Percentiles rank a stretch among this genome's conserved stretches.
Conservation (phyloP, 2,888 invertebrate genomes). For the Hanleya hanleyi region DNA sequence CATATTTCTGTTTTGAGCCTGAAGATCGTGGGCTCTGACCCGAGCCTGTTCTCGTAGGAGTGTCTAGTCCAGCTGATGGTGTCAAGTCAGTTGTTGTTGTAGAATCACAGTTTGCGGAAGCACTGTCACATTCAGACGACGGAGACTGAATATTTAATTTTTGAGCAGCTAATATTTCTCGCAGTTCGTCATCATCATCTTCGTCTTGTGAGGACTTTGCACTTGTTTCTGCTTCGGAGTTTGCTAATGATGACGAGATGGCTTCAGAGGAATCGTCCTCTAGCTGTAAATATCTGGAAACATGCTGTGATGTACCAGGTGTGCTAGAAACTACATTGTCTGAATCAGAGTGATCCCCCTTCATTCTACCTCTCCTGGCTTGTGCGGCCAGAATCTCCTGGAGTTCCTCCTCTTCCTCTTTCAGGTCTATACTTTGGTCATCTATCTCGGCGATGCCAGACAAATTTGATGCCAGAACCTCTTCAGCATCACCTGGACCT, state of each 20-base stretch:
- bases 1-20: not conserved
- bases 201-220: conserved; percentile 10
- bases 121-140: not conserved
- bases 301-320: not conserved
- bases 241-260: not conserved
- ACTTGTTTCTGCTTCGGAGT: not conserved
- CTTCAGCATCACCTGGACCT: conserved; percentile 5
- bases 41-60: not conserved
- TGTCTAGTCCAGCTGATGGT: not conserved
- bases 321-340: not conserved
- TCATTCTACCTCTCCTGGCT: not conserved
- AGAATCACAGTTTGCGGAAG: not conserved
- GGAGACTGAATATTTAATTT: conserved; percentile 18
- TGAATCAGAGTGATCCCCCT: not conserved
- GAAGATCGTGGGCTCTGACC: not conserved
- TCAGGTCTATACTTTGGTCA: conserved; percentile 13
- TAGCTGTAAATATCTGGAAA: not conserved
- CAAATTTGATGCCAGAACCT: not conserved
- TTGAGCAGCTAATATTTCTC: conserved; percentile 34
- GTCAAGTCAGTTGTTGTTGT: not conserved
- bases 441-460: not conserved
- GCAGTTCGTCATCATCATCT: conserved; percentile 16
- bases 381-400: conserved; percentile 24
- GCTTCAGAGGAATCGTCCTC: not conserved
- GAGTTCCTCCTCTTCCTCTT: conserved; percentile 42